These are phyloP conservation scores for Erpornis zantholeuca DNA, from an alignment of 2,113 vertebrate genomes.

Conservation along the genomic window DNA sequence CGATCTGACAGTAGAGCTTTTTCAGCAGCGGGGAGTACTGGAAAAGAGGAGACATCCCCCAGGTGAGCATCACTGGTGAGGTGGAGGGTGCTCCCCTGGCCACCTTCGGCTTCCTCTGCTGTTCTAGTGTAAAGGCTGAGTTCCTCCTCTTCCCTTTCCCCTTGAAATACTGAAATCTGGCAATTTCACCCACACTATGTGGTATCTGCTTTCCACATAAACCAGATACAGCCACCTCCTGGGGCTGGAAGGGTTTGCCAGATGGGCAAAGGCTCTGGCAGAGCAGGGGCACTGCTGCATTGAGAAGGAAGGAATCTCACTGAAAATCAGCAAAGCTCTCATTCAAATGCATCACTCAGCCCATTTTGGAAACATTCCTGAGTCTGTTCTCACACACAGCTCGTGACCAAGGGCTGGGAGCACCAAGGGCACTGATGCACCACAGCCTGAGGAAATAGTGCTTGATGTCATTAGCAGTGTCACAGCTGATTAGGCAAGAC, in stretches of 20 bases:
- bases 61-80: rapidly evolving
- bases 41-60: neutral
- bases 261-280: neutral
- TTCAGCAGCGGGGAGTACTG: slow-evolving; percentile 97
- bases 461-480: neutral
- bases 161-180: neutral
- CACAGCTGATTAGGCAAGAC: neutral
- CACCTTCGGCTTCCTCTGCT: rapidly evolving
- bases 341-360: rapidly evolving
- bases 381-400: rapidly evolving
- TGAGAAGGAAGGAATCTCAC: neutral
- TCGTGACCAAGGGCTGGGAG: neutral
- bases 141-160: neutral
- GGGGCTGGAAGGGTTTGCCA: neutral
- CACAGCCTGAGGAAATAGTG: rapidly evolving
- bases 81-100: neutral
- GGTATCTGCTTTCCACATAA: rapidly evolving
- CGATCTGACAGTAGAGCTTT: slow-evolving; percentile 99
- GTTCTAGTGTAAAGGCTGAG: no score
- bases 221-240: neutral
- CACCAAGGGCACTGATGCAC: rapidly evolving
- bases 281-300: rapidly evolving
- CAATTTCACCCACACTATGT: rapidly evolving
- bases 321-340: neutral
- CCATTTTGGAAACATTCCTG: rapidly evolving